Conservation (phyloP, 2,888 invertebrate genomes). For the Ecliptopera silaceata region DNA sequence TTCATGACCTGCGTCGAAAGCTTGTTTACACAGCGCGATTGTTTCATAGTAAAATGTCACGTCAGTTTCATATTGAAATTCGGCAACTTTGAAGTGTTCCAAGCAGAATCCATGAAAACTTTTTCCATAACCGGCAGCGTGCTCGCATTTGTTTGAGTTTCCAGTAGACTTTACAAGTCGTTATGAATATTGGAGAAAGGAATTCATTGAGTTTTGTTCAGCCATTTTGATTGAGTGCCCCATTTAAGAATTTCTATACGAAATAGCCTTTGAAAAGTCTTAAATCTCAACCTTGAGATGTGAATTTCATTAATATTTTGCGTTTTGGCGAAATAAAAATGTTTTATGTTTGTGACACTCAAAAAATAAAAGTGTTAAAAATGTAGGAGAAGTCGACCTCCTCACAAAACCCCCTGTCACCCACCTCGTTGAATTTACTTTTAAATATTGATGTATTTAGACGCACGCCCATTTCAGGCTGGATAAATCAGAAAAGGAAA, state of each 20-base stretch:
- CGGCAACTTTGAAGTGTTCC: slow-evolving; percentile 31
- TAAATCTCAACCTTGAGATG: neutral
- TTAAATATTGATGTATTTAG: slow-evolving; percentile 60
- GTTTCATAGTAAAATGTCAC: slow-evolving; percentile 7
- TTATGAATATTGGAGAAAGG: slow-evolving; percentile 49
- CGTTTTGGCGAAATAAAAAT: neutral
- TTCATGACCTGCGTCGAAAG: neutral
- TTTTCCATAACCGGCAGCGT: slow-evolving; percentile 54
- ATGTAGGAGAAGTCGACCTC: slow-evolving; percentile 16
- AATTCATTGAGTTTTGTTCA: slow-evolving; percentile 36
- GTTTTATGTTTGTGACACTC: neutral
- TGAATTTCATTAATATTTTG: too few relatives aligned
- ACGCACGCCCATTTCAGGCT: slow-evolving; percentile 45
- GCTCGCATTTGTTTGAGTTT: slow-evolving; percentile 53
- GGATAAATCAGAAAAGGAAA: slow-evolving; percentile 48
- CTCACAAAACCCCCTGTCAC: slow-evolving; percentile 5
- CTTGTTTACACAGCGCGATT: neutral
- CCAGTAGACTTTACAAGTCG: slow-evolving; percentile 50
- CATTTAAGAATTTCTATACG: slow-evolving; percentile 19
- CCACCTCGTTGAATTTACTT: slow-evolving; percentile 50
- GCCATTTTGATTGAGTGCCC: slow-evolving; percentile 28
- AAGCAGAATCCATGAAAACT: slow-evolving; percentile 51
- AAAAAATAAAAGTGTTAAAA: slow-evolving; percentile 11
- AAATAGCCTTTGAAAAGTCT: slow-evolving; percentile 12
- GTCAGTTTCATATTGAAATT: slow-evolving; percentile 6